Percentiles rank a stretch among this genome's conserved stretches.
Conservation (phyloP, 1,140 invertebrate species). For the Acyrthosiphon pisum region DNA sequence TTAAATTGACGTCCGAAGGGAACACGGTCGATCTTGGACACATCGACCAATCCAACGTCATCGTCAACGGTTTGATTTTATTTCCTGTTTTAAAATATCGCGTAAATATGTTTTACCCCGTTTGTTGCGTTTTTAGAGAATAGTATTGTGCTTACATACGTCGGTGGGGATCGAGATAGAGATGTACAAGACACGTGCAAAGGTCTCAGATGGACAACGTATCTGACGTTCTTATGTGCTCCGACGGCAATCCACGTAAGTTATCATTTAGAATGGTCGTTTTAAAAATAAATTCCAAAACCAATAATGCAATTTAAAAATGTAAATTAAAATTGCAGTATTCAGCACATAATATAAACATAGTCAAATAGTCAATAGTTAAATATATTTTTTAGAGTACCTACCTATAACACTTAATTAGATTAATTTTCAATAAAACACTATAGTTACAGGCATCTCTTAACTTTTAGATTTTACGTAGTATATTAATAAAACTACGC, state of each 20-base stretch:
- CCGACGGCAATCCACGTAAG: background rate
- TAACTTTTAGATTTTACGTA: too few relatives aligned
- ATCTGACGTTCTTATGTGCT: background rate
- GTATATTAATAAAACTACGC: too few relatives aligned
- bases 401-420: too few relatives aligned
- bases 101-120: background rate
- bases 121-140: background rate
- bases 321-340: background rate
- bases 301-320: background rate
- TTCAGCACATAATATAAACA: too few relatives aligned
- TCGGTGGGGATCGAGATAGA: background rate
- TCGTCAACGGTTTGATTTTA: constrained; percentile 39
- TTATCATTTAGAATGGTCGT: background rate
- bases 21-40: background rate
- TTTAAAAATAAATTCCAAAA: background rate
- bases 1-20: background rate
- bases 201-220: background rate
- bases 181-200: background rate
- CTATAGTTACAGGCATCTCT: too few relatives aligned
- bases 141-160: constrained; percentile 20
- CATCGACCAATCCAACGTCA: background rate
- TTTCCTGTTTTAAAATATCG: background rate
- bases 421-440: too few relatives aligned
- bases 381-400: too few relatives aligned
- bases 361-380: too few relatives aligned